phyloP scores from a whole-genome alignment of 2,888 invertebrate genomes.

The Stegana nigrithorax region DNA sequence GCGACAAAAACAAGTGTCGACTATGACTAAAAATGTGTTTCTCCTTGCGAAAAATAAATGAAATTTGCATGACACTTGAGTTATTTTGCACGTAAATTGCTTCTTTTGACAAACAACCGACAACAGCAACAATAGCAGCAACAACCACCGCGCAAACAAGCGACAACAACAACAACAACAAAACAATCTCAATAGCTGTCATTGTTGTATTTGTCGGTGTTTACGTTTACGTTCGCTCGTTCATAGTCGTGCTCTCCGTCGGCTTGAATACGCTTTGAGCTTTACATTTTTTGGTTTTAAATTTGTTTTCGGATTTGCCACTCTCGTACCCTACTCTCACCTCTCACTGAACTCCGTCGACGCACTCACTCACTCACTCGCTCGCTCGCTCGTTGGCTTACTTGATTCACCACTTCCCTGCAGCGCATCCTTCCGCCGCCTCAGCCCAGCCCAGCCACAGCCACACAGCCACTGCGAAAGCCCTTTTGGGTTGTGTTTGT shows the following conservation, averaged over 20 bases:
- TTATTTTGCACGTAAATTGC: constrained; percentile 68
- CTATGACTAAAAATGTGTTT: constrained; percentile 44
- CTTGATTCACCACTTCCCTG: too few species aligned
- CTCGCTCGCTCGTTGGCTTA: not conserved
- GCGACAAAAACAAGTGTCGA: constrained; percentile 46
- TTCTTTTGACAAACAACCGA: constrained; percentile 60
- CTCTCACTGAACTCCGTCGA: constrained; percentile 26
- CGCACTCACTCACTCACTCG: constrained; percentile 24
- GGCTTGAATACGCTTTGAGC: constrained; percentile 8
- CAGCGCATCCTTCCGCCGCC: constrained; percentile 24
- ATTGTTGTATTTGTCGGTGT: constrained; percentile 61
- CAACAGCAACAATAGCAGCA: constrained; percentile 43
- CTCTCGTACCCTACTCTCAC: not conserved
- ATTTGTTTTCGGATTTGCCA: constrained; percentile 1
- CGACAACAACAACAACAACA: constrained; percentile 1
- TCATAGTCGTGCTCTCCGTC: constrained; percentile 26
- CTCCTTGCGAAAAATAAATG: constrained; percentile 57
- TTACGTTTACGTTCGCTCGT: constrained; percentile 44
- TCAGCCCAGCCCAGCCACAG: too few species aligned
- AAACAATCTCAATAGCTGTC: constrained; percentile 49
- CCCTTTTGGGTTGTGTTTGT: too few species aligned
- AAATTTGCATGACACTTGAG: constrained; percentile 68
- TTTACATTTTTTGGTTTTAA: constrained; percentile 10
- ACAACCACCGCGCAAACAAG: constrained; percentile 6
- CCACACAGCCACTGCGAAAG: too few species aligned